Evolutionary conservation across 2,888 invertebrate genomes (phyloP).

Genomic region (Matsumyia berberina): DNA sequence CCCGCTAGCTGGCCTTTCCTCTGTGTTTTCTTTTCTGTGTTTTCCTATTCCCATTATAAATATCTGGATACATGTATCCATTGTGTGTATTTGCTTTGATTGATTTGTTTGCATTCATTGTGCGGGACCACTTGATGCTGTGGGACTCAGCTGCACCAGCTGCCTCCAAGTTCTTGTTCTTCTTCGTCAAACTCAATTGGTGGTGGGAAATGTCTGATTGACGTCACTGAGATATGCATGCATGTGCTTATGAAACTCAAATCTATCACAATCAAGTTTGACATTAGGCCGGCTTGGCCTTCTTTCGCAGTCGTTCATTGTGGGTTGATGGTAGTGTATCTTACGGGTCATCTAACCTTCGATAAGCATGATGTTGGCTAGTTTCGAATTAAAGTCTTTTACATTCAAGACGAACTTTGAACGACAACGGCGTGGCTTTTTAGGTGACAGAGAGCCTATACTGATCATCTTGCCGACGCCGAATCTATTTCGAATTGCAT

Average conservation of each 20-base stretch:
- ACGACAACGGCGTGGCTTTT: background rate
- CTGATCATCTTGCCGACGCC: background rate
- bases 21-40: conserved; percentile 29
- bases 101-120: conserved; percentile 75
- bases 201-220: conserved; percentile 53
- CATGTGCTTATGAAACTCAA: conserved; percentile 36
- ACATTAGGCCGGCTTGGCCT: conserved; percentile 20
- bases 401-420: background rate
- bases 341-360: conserved; percentile 46
- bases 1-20: background rate
- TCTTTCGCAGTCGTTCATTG: background rate
- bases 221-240: conserved; percentile 40
- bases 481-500: background rate
- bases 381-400: background rate
- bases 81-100: conserved; percentile 73
- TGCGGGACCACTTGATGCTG: conserved; percentile 58
- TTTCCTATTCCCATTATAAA: conserved; percentile 65
- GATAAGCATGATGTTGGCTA: conserved; percentile 21
- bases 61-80: conserved; percentile 20
- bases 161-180: conserved; percentile 3
- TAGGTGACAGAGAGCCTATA: background rate
- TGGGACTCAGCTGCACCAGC: conserved; percentile 54
- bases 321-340: conserved; percentile 15
- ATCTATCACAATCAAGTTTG: conserved; percentile 61
- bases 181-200: conserved; percentile 35